Base-by-base conservation (phyloP, 2,797 vertebrate genomes). In the Sebastes nivosus region DNA sequence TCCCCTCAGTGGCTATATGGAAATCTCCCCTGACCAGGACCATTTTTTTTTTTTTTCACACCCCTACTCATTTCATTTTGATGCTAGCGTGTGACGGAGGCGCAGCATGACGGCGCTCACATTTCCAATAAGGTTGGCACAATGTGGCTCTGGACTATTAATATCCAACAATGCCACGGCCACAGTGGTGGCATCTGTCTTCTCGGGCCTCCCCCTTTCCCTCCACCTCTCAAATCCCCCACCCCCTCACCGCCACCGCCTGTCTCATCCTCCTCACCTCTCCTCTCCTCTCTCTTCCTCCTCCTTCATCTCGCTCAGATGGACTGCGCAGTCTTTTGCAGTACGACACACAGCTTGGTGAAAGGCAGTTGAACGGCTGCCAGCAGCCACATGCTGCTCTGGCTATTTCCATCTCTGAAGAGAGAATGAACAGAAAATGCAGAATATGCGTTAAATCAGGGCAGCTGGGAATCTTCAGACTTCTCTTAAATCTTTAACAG, bases 151-250 rank as follows among this genome's bases (percentile, higher is more conserved):
- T 84, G 67, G 85, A 92, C 95, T 95, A 94, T 96, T 96, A 94
- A 94, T 95, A 94, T 92, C 92, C 80, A 84, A 92, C 87, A 88
- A 94, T 92, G 93, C 94, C 93, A 91, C 18, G 68, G 82, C 84
- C 91, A 69, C 92, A 90, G 94, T 93, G 91, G 91, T 93, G 94
- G 94, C 95, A 95, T 95, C 95, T 96, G 95, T 92, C 87, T 93
- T 87, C 82, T 83, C 10, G 61, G 80, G 83, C 86, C 85, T 82
- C 83, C 79, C 87, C 71, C 72, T 67, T 67, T 7, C 59, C 29
- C 77, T 24, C 42, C 67, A 2, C 74, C 29, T 6, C 25, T 27
- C 25, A 27, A 27, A 32, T 32, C 34, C 5, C 38, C 13, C 38
- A 0, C 38, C 36, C 29, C 54, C 36, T 5, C 42, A 22, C 2